phyloP scores from a whole-genome alignment of 2,113 vertebrate species.

The Axis porcinus region DNA sequence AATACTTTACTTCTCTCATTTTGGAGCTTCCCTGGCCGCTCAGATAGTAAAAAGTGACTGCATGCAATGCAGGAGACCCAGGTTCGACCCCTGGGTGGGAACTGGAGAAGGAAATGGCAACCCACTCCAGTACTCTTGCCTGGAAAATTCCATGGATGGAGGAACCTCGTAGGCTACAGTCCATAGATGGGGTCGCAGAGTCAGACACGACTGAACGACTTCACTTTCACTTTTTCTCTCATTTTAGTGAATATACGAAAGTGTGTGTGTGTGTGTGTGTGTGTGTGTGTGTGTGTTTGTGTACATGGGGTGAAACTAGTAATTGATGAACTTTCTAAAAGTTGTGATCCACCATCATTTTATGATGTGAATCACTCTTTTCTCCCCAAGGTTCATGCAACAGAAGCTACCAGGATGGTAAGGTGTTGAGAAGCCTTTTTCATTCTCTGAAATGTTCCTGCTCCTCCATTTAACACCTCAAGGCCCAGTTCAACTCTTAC shows the following conservation, averaged over 20 bases:
- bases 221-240: not conserved
- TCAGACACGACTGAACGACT: fast-evolving
- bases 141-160: not conserved
- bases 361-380: not conserved
- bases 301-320: not conserved
- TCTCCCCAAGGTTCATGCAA: not conserved
- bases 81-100: not conserved
- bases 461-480: not conserved
- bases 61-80: not conserved
- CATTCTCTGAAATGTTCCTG: not conserved
- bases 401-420: not conserved
- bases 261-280: not conserved
- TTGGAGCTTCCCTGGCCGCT: not conserved
- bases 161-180: not conserved
- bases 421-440: not conserved
- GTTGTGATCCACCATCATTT: not conserved
- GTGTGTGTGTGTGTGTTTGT: not conserved
- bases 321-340: not conserved
- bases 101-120: not conserved
- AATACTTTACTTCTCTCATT: not conserved
- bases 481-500: not conserved
- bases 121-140: not conserved
- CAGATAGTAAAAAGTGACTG: not conserved
- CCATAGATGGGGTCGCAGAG: not conserved
- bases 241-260: not conserved